These are phyloP conservation scores for Mesopsocus fuscifrons DNA, from an alignment of 2,888 invertebrate genomes.

Conservation along the genomic window DNA sequence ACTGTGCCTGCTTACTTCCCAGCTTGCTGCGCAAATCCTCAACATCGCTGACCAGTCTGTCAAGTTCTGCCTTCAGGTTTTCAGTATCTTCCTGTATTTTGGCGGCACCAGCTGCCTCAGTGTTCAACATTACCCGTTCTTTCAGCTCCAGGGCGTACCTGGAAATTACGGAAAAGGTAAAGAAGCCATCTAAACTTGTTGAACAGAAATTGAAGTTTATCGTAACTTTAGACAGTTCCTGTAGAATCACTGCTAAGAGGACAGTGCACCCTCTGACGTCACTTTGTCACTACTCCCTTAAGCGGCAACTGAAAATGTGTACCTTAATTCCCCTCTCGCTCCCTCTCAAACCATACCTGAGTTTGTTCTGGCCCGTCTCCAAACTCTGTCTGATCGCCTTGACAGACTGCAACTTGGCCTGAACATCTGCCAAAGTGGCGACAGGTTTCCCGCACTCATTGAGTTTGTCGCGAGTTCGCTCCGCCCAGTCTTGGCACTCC, in stretches of 20 bases:
- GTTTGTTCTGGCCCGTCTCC: conserved; percentile 78
- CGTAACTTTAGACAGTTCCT: too few species aligned
- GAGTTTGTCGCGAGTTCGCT: conserved; percentile 70
- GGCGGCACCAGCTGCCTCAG: conserved; percentile 69
- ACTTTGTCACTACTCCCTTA: too few species aligned
- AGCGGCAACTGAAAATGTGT: too few species aligned
- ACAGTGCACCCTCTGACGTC: too few species aligned
- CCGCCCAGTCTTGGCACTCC: conserved; percentile 87
- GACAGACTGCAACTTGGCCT: conserved; percentile 65
- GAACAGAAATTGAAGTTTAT: too few species aligned
- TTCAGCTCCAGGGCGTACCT: conserved; percentile 79
- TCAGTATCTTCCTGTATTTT: conserved; percentile 87
- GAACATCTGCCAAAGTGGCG: conserved; percentile 63
- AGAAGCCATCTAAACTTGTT: too few species aligned
- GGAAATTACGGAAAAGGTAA: too few species aligned
- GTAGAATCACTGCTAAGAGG: too few species aligned
- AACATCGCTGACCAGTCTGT: conserved; percentile 62
- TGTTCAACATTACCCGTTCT: conserved; percentile 84
- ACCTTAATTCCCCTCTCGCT: conserved; percentile 89
- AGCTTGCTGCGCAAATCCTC: conserved; percentile 51
- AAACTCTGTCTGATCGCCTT: conserved; percentile 77
- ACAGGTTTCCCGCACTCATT: conserved; percentile 63
- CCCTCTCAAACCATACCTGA: conserved; percentile 67
- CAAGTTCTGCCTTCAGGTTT: conserved; percentile 72
- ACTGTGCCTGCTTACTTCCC: conserved; percentile 50